Evolutionary conservation across 2,797 vertebrate species (phyloP).

Genomic region (Microhierax caerulescens): DNA sequence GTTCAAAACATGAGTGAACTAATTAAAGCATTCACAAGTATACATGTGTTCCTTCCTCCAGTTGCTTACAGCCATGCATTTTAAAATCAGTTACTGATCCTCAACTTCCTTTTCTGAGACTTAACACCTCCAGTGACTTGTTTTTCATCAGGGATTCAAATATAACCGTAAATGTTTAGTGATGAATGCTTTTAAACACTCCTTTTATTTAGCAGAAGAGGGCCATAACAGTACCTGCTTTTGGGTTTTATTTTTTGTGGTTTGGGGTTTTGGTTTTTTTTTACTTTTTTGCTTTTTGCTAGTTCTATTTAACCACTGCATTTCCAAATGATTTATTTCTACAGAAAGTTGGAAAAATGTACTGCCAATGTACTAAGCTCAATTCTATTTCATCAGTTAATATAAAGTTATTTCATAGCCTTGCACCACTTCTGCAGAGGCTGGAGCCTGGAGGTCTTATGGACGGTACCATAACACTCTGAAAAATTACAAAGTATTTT

Average conservation of each 20-base stretch:
- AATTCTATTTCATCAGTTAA: not conserved
- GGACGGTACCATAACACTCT: rapidly evolving
- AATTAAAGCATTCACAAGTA: conserved; percentile 7
- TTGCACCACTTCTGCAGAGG: not conserved
- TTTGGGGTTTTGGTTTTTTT: not conserved
- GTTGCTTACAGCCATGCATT: not conserved
- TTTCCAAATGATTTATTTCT: not conserved
- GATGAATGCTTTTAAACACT: not conserved
- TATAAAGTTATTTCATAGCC: not conserved
- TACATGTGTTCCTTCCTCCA: not conserved
- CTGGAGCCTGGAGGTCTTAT: not conserved
- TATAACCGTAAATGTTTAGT: conserved; percentile 14
- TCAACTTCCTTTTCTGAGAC: conserved; percentile 19
- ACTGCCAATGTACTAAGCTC: not conserved
- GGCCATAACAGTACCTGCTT: not conserved
- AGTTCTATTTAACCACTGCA: not conserved
- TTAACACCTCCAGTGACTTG: not conserved
- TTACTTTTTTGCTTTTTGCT: not conserved
- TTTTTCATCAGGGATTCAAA: conserved; percentile 4
- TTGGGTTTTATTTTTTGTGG: not conserved
- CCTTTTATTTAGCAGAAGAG: not conserved
- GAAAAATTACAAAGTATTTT: not conserved
- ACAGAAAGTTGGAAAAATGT: not conserved
- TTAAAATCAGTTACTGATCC: conserved; percentile 19
- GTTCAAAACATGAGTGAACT: conserved; percentile 40